Conservation (phyloP, 2,797 vertebrate genomes). For the Pangasius larnaudii region DNA sequence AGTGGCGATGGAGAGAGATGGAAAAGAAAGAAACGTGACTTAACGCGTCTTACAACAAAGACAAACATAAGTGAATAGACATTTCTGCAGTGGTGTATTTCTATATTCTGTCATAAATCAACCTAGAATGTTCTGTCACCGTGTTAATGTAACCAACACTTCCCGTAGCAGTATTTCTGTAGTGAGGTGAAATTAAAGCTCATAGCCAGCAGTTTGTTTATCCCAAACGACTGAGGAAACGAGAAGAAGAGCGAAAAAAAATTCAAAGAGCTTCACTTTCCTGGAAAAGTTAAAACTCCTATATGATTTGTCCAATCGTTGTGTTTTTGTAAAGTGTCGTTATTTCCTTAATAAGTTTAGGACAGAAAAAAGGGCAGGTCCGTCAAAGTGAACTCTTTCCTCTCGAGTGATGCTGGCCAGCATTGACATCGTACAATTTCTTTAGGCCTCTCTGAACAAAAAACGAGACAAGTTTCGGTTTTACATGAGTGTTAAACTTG, state of each 20-base stretch:
- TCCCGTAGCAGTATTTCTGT: constrained; percentile 33
- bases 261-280: constrained; percentile 6
- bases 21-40: neutral
- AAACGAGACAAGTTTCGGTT: constrained; percentile 58
- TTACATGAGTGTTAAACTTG: constrained; percentile 83
- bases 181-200: neutral
- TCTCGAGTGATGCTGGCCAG: constrained; percentile 25
- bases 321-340: neutral
- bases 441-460: constrained; percentile 48
- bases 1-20: neutral
- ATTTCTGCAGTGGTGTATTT: constrained; percentile 6
- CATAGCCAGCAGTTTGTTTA: neutral
- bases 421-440: neutral
- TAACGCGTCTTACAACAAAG: constrained; percentile 28
- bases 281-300: constrained; percentile 2
- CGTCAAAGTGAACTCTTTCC: constrained; percentile 11
- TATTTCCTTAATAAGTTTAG: neutral
- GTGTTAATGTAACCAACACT: neutral
- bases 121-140: constrained; percentile 25
- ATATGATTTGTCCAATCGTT: neutral
- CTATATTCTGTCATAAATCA: neutral
- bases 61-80: constrained; percentile 4
- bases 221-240: constrained; percentile 24
- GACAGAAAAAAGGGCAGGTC: constrained; percentile 29
- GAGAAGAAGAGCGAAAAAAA: neutral